Percentiles rank a stretch among this genome's conserved stretches.
Evolutionary conservation across 2,888 invertebrate genomes (phyloP).

Genomic region (Heliconius charithonia): DNA sequence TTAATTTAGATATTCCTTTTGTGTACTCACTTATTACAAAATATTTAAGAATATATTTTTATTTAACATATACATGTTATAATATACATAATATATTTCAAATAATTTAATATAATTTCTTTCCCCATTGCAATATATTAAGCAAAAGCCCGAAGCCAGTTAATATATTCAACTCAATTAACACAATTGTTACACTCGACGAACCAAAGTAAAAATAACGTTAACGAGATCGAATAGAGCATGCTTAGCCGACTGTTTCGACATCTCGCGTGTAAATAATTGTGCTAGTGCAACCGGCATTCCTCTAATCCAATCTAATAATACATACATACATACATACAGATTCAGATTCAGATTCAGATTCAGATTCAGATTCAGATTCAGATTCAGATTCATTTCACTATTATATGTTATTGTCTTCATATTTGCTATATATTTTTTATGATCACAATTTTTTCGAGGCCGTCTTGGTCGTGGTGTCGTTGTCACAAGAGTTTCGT

Average conservation of each 20-base stretch:
- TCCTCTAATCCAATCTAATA: conserved; percentile 61
- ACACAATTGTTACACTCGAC: conserved; percentile 36
- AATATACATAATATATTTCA: background rate
- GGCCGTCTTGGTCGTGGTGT: too few relatives aligned
- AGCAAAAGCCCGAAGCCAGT: conserved; percentile 18
- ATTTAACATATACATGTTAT: background rate
- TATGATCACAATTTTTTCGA: background rate
- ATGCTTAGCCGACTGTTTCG: conserved; percentile 72
- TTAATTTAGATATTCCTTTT: background rate
- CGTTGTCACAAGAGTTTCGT: too few relatives aligned
- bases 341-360: conserved; percentile 54
- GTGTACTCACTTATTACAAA: background rate
- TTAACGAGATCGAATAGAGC: conserved; percentile 64
- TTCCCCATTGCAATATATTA: conserved; percentile 7
- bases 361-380: conserved; percentile 52
- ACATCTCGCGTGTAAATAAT: conserved; percentile 72
- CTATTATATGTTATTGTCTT: conserved; percentile 40
- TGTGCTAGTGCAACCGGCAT: conserved; percentile 73
- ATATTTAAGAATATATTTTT: background rate
- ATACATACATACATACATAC: conserved; percentile 48
- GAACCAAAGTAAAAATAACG: conserved; percentile 54
- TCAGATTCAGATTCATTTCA: conserved; percentile 54
- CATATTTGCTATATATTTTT: background rate
- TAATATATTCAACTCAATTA: conserved; percentile 32
- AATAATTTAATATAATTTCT: background rate